These are phyloP conservation scores for Dicerorhinus sumatrensis DNA, from an alignment of 2,113 vertebrate genomes.

Conservation along the genomic window DNA sequence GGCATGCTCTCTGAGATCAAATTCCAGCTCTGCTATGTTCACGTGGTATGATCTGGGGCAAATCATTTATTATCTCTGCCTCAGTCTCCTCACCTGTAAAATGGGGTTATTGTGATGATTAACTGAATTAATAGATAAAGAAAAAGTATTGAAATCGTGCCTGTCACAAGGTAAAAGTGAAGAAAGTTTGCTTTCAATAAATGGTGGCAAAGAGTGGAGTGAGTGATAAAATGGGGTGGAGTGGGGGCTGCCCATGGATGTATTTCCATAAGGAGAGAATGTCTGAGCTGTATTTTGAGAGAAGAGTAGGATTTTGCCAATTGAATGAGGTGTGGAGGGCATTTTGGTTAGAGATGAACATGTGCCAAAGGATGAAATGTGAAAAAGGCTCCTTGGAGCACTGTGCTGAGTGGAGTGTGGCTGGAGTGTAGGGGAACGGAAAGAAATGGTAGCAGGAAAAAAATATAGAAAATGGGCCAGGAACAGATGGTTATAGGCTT, in stretches of 20 bases:
- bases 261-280: neutral
- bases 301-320: neutral
- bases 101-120: neutral
- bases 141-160: neutral
- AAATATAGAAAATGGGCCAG: neutral
- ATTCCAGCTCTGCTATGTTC: neutral
- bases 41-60: neutral
- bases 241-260: too few relatives aligned
- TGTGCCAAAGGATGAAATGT: neutral
- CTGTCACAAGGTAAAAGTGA: neutral
- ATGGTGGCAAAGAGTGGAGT: too few relatives aligned
- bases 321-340: too few relatives aligned
- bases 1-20: neutral
- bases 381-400: neutral
- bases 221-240: neutral
- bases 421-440: rapidly evolving
- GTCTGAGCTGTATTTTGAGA: neutral
- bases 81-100: neutral
- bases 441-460: neutral
- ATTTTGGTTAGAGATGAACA: neutral
- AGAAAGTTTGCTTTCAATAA: neutral
- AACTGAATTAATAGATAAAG: neutral
- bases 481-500: neutral
- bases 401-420: too few relatives aligned
- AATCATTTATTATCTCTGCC: neutral